Conservation (phyloP, 1,140 invertebrate species). For the Cotesia vestalis region DNA sequence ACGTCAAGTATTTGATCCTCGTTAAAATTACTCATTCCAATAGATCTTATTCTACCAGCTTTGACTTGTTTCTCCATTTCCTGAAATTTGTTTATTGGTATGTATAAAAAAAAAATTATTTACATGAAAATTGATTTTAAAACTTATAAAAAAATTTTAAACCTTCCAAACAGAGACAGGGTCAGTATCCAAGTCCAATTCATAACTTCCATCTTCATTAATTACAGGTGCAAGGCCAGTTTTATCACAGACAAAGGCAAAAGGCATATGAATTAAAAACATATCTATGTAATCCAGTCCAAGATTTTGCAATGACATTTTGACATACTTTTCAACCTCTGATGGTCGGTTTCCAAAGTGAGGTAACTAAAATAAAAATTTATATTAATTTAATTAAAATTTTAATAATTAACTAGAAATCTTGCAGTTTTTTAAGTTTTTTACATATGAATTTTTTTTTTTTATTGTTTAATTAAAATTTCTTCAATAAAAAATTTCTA, state of each 20-base stretch:
- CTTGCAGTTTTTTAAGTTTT: too few species aligned
- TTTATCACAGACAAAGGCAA: conserved; percentile 70
- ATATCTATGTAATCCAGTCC: conserved; percentile 84
- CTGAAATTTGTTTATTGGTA: conserved; percentile 58
- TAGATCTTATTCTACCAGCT: conserved; percentile 72
- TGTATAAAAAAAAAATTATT: conserved; percentile 19
- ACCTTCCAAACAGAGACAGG: conserved; percentile 80
- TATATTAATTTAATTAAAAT: conserved; percentile 14
- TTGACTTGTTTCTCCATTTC: conserved; percentile 79
- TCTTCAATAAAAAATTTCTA: too few species aligned
- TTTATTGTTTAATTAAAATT: too few species aligned
- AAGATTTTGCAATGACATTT: conserved; percentile 77
- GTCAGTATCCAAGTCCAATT: conserved; percentile 74
- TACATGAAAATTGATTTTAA: conserved; percentile 1
- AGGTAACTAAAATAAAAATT: conserved; percentile 64
- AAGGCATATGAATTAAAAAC: conserved; percentile 85
- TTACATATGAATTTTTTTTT: too few species aligned
- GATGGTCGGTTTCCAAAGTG: conserved; percentile 73
- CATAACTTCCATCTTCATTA: conserved; percentile 70
- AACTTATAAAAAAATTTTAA: conserved; percentile 40
- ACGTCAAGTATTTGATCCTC: conserved; percentile 73
- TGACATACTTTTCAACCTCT: conserved; percentile 77
- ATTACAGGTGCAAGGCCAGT: conserved; percentile 60
- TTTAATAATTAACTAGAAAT: too few species aligned
- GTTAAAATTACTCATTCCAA: conserved; percentile 87